These are phyloP conservation scores for Agrochola macilenta DNA, from an alignment of 2,888 invertebrate genomes.

Conservation along the genomic window DNA sequence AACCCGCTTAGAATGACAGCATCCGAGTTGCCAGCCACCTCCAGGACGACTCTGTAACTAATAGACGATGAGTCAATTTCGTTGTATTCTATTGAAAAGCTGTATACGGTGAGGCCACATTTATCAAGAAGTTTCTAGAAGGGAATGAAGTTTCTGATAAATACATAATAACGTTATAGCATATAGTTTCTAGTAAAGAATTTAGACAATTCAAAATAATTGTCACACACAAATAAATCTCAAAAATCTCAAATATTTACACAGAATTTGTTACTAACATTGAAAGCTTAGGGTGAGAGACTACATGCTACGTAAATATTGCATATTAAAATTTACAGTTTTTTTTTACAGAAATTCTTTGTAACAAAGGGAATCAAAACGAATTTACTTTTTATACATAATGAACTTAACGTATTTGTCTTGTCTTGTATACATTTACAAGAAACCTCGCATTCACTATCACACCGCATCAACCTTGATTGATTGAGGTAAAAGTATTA, in stretches of 20 bases:
- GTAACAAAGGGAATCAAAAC: not conserved
- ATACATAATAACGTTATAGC: too few relatives aligned
- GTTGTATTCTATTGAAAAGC: slow-evolving; percentile 82
- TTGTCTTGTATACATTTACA: slow-evolving; percentile 4
- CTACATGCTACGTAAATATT: slow-evolving; percentile 1
- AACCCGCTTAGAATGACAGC: slow-evolving; percentile 95
- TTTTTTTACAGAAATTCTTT: not conserved
- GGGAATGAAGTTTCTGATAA: not conserved
- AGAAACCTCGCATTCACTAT: slow-evolving; percentile 14
- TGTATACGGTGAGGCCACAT: slow-evolving; percentile 73
- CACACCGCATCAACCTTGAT: slow-evolving; percentile 18
- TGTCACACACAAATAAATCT: too few relatives aligned
- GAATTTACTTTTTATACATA: not conserved
- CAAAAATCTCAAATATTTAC: too few relatives aligned
- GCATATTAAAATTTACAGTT: not conserved
- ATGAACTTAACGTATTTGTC: not conserved
- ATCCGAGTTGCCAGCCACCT: slow-evolving; percentile 97
- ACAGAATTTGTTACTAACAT: not conserved
- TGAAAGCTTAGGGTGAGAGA: slow-evolving; percentile 17
- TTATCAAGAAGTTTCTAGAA: not conserved
- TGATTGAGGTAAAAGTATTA: slow-evolving; percentile 33
- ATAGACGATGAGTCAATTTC: slow-evolving; percentile 92
- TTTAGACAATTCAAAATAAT: not conserved
- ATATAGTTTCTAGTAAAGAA: not conserved
- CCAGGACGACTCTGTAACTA: slow-evolving; percentile 98